A percentile compares a stretch with the other conserved stretches of the same genome.
Conservation (phyloP, 1,140 invertebrate genomes). For the Globodera rostochiensis region DNA sequence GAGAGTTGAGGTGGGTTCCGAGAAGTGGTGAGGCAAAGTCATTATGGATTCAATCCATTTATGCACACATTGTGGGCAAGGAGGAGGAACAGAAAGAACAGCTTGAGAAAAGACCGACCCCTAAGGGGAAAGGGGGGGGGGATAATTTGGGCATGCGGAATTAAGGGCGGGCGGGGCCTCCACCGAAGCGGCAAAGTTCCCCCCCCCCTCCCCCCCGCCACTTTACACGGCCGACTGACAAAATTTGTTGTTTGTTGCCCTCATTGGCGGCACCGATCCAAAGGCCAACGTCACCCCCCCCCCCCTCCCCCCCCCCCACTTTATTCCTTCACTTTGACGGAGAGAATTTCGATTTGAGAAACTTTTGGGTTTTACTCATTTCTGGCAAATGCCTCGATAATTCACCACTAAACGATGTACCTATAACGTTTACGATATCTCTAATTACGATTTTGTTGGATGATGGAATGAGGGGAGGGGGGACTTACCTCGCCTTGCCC, state of each 20-base stretch:
- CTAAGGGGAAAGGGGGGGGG: not conserved
- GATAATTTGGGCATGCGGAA: constrained; percentile 11
- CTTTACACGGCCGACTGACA: not conserved
- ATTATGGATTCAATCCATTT: constrained; percentile 19
- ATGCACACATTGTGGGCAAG: not conserved
- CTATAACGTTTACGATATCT: not conserved
- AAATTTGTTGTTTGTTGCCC: not conserved
- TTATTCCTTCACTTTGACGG: not conserved
- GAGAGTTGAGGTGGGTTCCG: not conserved
- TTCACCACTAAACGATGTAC: not conserved
- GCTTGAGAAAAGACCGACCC: not conserved
- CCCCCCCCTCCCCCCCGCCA: not conserved
- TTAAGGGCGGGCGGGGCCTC: not conserved
- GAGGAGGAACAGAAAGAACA: not conserved
- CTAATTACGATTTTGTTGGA: too few species aligned
- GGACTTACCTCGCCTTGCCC: too few species aligned
- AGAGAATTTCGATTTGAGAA: not conserved
- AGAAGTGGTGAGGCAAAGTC: not conserved
- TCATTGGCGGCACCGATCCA: not conserved
- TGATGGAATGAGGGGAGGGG: too few species aligned
- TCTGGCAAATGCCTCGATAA: too few species aligned
- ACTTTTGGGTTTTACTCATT: not conserved
- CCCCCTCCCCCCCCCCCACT: not conserved
- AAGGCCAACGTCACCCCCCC: not conserved
- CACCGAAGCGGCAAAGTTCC: not conserved